phyloP scores from a whole-genome alignment of 2,113 vertebrate genomes.

The Sceloporus tristichus region DNA sequence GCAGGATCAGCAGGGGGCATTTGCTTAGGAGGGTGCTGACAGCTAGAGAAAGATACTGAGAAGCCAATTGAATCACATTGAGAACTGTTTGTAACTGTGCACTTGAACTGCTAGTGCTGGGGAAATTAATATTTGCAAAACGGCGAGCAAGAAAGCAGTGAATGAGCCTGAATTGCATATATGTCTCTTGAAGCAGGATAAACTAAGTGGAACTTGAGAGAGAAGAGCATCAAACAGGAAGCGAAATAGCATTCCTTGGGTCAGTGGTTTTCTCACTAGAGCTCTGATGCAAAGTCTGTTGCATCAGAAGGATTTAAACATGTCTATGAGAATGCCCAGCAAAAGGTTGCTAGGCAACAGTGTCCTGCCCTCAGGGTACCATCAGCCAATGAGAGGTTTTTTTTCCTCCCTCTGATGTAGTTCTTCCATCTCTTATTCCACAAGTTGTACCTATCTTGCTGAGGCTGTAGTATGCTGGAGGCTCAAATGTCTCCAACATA shows the following conservation, averaged over 20 bases:
- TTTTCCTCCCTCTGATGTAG: conserved; percentile 59
- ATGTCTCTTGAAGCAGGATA: background rate
- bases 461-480: conserved; percentile 60
- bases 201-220: conserved; percentile 5
- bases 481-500: conserved; percentile 24
- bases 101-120: background rate
- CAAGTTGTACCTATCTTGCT: conserved; percentile 59
- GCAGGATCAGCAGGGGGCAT: background rate
- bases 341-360: conserved; percentile 74
- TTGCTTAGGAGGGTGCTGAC: background rate
- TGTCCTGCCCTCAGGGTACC: conserved; percentile 72
- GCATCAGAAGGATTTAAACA: conserved; percentile 16
- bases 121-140: background rate
- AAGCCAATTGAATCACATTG: background rate
- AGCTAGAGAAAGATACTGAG: background rate
- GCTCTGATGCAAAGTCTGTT: conserved; percentile 33
- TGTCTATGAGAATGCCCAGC: conserved; percentile 59
- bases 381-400: conserved; percentile 59
- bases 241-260: background rate
- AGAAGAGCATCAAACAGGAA: background rate
- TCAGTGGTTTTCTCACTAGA: conserved; percentile 22
- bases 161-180: background rate
- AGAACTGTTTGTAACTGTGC: background rate
- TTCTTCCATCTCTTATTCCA: conserved; percentile 70
- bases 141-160: background rate